phyloP scores from a whole-genome alignment of 2,797 vertebrate species.

The Helicolenus hilgendorfi region DNA sequence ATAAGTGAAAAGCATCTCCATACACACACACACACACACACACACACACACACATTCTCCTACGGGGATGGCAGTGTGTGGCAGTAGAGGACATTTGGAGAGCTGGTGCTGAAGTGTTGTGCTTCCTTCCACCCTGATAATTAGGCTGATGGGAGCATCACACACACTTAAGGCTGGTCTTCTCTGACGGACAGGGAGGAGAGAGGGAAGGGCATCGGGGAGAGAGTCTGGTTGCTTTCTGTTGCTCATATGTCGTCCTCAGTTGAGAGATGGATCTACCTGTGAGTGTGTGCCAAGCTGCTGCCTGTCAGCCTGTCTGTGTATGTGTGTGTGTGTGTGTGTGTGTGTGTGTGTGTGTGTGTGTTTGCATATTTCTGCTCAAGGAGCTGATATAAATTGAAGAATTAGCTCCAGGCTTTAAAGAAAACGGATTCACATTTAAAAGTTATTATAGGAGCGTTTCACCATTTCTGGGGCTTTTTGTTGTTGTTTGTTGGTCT shows the following conservation, averaged over 20 bases:
- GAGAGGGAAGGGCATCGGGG: slow-evolving; percentile 37
- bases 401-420: background rate
- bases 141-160: slow-evolving; percentile 75
- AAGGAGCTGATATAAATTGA: background rate
- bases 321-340: background rate
- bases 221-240: slow-evolving; percentile 30
- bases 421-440: background rate
- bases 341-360: slow-evolving; percentile 9
- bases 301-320: background rate
- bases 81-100: slow-evolving; percentile 73
- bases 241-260: slow-evolving; percentile 36
- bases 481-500: background rate
- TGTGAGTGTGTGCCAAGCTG: slow-evolving; percentile 34
- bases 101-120: slow-evolving; percentile 60
- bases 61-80: slow-evolving; percentile 35
- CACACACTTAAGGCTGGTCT: slow-evolving; percentile 52
- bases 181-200: slow-evolving; percentile 46
- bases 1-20: background rate
- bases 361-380: slow-evolving; percentile 15
- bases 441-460: background rate
- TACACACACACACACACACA: background rate
- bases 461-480: background rate
- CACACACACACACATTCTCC: background rate
- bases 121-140: slow-evolving; percentile 64
- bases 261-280: slow-evolving; percentile 14